Evolutionary conservation across 2,797 vertebrate species (phyloP).

Genomic region (Lepidocolaptes lacrymiger): DNA sequence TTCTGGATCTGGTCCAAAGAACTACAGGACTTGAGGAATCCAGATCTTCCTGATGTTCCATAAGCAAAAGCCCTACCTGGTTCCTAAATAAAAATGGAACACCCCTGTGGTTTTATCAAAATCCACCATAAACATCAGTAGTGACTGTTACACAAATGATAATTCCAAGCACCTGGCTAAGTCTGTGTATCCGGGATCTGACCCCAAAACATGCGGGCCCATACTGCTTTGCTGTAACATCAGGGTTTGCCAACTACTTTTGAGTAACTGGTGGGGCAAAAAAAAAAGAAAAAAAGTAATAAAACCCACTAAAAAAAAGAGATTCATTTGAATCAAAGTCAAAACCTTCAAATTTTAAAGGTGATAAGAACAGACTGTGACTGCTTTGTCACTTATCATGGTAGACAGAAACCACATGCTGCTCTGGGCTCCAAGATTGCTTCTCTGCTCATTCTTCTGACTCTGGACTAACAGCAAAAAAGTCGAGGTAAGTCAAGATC

Average conservation of each 20-base stretch:
- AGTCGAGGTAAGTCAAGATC: background rate
- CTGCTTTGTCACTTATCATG: slow-evolving; percentile 17
- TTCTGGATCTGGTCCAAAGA: background rate
- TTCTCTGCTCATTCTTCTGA: background rate
- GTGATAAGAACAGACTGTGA: slow-evolving; percentile 45
- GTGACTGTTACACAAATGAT: background rate
- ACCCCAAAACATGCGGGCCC: background rate
- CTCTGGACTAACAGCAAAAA: background rate
- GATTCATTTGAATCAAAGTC: slow-evolving; percentile 32
- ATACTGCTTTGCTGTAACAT: background rate
- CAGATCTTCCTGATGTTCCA: background rate
- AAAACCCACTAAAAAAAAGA: background rate
- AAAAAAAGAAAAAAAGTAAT: rapidly evolving
- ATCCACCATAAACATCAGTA: background rate
- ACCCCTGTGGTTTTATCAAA: background rate
- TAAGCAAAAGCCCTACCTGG: background rate
- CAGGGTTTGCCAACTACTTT: slow-evolving; percentile 12
- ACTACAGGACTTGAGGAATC: rapidly evolving
- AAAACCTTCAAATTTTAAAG: slow-evolving; percentile 58
- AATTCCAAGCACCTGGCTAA: background rate
- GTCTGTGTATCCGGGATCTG: background rate
- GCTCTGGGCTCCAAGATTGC: background rate
- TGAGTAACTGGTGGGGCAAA: background rate
- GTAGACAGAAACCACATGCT: slow-evolving; percentile 61
- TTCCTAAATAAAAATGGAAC: background rate